Percentiles rank a stretch among this genome's conserved stretches.
Evolutionary conservation across 2,113 vertebrate species (phyloP).

Genomic region (Pteronura brasiliensis): DNA sequence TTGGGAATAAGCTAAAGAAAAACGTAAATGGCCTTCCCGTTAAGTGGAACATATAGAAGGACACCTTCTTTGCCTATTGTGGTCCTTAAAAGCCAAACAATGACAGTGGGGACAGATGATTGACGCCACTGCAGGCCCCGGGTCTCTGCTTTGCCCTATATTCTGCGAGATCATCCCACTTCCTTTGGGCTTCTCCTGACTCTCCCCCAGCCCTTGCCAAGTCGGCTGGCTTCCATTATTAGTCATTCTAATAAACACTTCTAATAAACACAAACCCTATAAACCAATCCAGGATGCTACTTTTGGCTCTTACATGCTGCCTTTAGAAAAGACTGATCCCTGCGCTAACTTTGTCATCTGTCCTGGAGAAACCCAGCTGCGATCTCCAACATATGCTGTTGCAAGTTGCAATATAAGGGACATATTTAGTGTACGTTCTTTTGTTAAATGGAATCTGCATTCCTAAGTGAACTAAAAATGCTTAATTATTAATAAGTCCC

Average conservation of each 20-base stretch:
- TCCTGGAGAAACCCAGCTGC: constrained; percentile 69
- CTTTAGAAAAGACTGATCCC: constrained; percentile 56
- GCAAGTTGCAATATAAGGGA: constrained; percentile 44
- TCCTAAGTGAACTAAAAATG: constrained; percentile 66
- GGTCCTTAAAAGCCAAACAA: background rate
- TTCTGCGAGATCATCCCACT: background rate
- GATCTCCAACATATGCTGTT: constrained; percentile 29
- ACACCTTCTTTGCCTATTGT: background rate
- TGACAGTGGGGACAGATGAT: background rate
- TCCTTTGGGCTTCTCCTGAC: background rate
- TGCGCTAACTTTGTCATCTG: constrained; percentile 57
- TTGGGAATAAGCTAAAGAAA: background rate
- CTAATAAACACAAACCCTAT: constrained; percentile 62
- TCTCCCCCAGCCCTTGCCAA: background rate
- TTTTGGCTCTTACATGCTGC: background rate
- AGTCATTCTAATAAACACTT: constrained; percentile 70
- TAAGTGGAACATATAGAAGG: background rate
- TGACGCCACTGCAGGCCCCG: background rate
- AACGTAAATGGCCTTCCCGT: background rate
- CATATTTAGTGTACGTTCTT: constrained; percentile 49
- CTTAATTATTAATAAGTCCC: constrained; percentile 72
- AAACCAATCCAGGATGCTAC: constrained; percentile 50
- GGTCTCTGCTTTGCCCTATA: background rate
- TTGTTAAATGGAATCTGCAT: constrained; percentile 68
- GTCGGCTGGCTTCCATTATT: constrained; percentile 28